Percentiles rank a stretch among this genome's conserved stretches.
Conservation (phyloP, 2,113 vertebrate species). For the Polypterus bichir region DNA sequence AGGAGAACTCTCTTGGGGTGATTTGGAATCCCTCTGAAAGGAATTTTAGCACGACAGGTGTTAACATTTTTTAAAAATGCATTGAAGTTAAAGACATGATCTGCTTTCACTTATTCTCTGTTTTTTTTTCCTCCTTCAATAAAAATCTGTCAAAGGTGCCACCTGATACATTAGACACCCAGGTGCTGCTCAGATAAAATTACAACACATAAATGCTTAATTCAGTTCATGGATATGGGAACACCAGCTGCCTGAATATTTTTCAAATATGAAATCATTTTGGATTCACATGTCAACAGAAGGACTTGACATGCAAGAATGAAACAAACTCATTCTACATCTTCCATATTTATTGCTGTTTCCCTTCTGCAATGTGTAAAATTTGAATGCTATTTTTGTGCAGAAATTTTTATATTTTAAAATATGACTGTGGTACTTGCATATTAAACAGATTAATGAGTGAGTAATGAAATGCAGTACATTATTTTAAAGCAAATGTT, state of each 20-base stretch:
- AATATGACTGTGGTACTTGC: too few relatives aligned
- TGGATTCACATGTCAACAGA: slow-evolving; percentile 48
- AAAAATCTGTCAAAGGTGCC: slow-evolving; percentile 50
- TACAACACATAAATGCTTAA: slow-evolving; percentile 52
- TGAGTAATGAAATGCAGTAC: too few relatives aligned
- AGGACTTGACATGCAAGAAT: slow-evolving; percentile 47
- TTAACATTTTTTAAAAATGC: slow-evolving; percentile 45
- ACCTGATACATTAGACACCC: slow-evolving; percentile 59
- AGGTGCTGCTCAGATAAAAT: slow-evolving; percentile 74
- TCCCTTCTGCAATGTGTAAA: neutral
- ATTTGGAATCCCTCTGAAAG: slow-evolving; percentile 72
- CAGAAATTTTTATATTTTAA: too few relatives aligned
- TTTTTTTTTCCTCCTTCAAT: slow-evolving; percentile 31
- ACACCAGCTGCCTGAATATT: slow-evolving; percentile 64
- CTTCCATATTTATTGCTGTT: slow-evolving; percentile 22
- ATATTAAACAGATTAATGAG: too few relatives aligned
- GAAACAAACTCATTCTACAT: slow-evolving; percentile 37
- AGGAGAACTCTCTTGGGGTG: slow-evolving; percentile 67
- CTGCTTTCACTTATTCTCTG: slow-evolving; percentile 27
- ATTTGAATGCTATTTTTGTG: neutral
- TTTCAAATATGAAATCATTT: slow-evolving; percentile 54
- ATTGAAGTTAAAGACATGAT: slow-evolving; percentile 58
- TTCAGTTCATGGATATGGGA: slow-evolving; percentile 54
- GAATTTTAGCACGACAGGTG: slow-evolving; percentile 78
- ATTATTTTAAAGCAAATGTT: too few relatives aligned